A percentile compares a stretch with the other conserved stretches of the same genome.
These are phyloP conservation scores for Trachurus trachurus DNA, from an alignment of 2,797 vertebrate species.

Conservation along the genomic window DNA sequence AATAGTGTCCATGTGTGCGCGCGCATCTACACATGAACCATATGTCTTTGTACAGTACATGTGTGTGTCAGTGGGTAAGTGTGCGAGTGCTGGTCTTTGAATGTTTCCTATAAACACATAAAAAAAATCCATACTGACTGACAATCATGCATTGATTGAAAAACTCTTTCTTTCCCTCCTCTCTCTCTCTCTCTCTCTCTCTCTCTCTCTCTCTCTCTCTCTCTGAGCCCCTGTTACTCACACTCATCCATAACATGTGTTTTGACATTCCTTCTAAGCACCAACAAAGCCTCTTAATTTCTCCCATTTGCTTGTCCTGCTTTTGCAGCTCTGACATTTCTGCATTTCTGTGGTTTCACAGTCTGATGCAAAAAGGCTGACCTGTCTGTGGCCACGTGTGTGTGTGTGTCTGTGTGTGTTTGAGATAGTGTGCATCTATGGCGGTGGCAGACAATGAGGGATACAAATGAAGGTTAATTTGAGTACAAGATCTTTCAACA, in stretches of 20 bases:
- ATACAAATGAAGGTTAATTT: conserved; percentile 45
- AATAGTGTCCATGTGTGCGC: neutral
- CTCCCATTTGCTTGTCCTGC: conserved; percentile 59
- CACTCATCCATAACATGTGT: conserved; percentile 71
- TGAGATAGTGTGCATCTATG: neutral
- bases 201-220: neutral
- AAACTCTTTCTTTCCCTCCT: neutral
- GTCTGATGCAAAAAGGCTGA: conserved; percentile 52
- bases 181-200: no score
- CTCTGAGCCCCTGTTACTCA: conserved; percentile 48
- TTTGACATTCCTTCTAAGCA: conserved; percentile 73
- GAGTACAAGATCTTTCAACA: conserved; percentile 14
- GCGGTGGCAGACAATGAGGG: neutral
- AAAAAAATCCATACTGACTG: neutral
- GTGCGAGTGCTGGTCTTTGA: neutral
- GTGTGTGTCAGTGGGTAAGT: conserved; percentile 14
- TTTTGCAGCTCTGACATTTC: conserved; percentile 61
- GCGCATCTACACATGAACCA: conserved; percentile 24
- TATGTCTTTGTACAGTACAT: conserved; percentile 14
- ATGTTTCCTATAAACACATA: neutral
- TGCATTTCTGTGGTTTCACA: conserved; percentile 67
- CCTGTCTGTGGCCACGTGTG: conserved; percentile 45
- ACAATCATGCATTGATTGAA: neutral
- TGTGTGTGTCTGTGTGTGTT: neutral
- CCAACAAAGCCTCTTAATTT: conserved; percentile 78